Evolutionary conservation across 2,113 vertebrate species (phyloP), one percentile per base, ranked within the genome.

Genomic region (Gymnobelideus leadbeateri): DNA sequence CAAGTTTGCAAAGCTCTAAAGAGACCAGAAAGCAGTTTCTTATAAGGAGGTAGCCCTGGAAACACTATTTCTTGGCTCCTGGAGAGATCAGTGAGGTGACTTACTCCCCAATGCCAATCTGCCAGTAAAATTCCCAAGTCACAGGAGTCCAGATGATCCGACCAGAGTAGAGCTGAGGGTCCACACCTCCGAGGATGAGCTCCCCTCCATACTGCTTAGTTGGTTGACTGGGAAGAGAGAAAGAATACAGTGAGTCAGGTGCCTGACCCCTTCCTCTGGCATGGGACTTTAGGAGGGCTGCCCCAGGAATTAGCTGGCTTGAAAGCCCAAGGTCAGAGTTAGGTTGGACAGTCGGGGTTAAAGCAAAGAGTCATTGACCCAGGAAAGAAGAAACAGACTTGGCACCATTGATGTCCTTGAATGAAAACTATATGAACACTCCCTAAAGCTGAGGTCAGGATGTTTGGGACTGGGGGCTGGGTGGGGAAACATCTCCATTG

Each of bases 41-140:
- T 7, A 61, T 4, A 84, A 43, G 37, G 68, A 16, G 37, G 21
- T 21, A 19, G 68, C 19, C 61, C 68, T 43, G 37, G 68, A 77
- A 77, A n/a, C 37, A 21, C 61, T 61, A 12, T 31, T 61, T 61
- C 61, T 6, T 16, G 16, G 68, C 37, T 77, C 37, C 37, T n/a
- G 68, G 37, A 84, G 16, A n/a, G 37, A 7, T 84, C n/a, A 43
- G 2, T n/a, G 68, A 6, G 28, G 24, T 0, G 57, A 98, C 98
- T 98, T 98, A 99, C 98, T 96, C 95, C 0, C 98, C 9, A 0
- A 99, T 91, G 0, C 89, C 94, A 21, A 98, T 94, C 98, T 99
- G 98, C 98, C 98, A 99, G 94, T 98, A 98, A 0, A 96, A 8
- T 93, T 98, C 31, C 93, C 93, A 93, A 21, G 98, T 98, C 77